Evolutionary conservation across 1,140 invertebrate genomes (phyloP).

Genomic region (Sycobia sp.): DNA sequence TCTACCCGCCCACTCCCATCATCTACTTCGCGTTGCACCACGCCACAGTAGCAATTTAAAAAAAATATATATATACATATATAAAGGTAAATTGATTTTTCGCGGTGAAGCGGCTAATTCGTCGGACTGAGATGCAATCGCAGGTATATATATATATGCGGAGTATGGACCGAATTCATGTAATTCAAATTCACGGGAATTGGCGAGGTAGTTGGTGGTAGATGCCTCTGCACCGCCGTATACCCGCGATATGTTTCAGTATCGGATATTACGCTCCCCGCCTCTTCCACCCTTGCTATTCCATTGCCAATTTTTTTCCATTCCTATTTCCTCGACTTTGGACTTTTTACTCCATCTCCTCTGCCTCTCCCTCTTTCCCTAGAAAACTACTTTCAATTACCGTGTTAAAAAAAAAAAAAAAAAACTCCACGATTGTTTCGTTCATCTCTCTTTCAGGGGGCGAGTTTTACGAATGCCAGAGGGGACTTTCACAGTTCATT

Average conservation of each 20-base stretch:
- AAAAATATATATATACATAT: too few species aligned
- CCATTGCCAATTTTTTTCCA: neutral
- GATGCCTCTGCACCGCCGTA: too few species aligned
- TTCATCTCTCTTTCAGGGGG: too few species aligned
- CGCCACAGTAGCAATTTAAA: too few species aligned
- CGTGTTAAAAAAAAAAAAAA: too few species aligned
- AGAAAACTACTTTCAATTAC: conserved; percentile 15
- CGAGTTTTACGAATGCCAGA: too few species aligned
- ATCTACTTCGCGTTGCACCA: too few species aligned
- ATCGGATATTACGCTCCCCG: conserved; percentile 25
- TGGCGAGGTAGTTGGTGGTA: conserved; percentile 17
- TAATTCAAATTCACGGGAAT: conserved; percentile 40
- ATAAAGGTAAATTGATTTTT: conserved; percentile 55
- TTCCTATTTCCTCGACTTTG: neutral
- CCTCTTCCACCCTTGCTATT: too few species aligned
- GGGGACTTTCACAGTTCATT: conserved; percentile 13
- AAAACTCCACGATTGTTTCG: too few species aligned
- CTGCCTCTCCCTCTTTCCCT: neutral
- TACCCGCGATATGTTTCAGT: neutral
- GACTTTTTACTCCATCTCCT: too few species aligned
- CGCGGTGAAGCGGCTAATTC: conserved; percentile 46
- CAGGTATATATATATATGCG: too few species aligned
- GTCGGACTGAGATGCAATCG: conserved; percentile 41
- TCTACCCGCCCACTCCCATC: too few species aligned
- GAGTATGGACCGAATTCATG: conserved; percentile 36